phyloP scores from a whole-genome alignment of 2,113 vertebrate species.

The Pseudopodoces humilis region DNA sequence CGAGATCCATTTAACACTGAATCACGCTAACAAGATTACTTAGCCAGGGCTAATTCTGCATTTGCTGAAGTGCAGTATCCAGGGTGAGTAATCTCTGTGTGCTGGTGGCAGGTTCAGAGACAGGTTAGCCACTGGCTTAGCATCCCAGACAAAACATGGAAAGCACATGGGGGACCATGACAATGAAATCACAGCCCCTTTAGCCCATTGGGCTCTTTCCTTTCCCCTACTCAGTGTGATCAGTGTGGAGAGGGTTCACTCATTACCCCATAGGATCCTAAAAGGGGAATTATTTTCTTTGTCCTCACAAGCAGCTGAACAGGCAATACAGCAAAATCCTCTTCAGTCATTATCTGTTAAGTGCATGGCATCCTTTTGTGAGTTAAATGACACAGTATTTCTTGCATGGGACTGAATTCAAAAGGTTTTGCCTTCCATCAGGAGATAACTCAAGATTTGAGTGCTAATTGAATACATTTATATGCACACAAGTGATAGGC shows the following conservation, averaged over 20 bases:
- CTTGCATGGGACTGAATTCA: conserved; percentile 64
- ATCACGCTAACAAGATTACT: conserved; percentile 68
- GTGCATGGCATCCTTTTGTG: conserved; percentile 67
- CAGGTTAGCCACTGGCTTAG: conserved; percentile 61
- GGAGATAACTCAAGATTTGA: conserved; percentile 67
- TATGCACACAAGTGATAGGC: conserved; percentile 67
- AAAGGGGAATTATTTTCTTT: conserved; percentile 64
- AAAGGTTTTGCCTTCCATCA: conserved; percentile 68
- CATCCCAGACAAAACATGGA: conserved; percentile 50
- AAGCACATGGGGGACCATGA: conserved; percentile 34
- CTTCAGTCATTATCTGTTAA: conserved; percentile 68
- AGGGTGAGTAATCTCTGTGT: conserved; percentile 52
- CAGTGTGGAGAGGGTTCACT: conserved; percentile 31
- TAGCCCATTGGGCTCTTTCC: neutral
- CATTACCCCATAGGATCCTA: conserved; percentile 49
- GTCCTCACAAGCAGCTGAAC: conserved; percentile 61
- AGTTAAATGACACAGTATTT: conserved; percentile 68
- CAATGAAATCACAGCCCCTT: conserved; percentile 30
- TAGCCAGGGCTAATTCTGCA: conserved; percentile 58
- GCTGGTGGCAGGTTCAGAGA: conserved; percentile 53
- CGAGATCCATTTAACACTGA: conserved; percentile 72
- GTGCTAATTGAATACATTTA: conserved; percentile 70
- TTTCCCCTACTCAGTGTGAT: neutral
- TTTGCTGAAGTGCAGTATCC: conserved; percentile 64
- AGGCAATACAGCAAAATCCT: conserved; percentile 65